Base-by-base conservation (phyloP, 1,140 invertebrate genomes). In the Dendrolimus kikuchii region DNA sequence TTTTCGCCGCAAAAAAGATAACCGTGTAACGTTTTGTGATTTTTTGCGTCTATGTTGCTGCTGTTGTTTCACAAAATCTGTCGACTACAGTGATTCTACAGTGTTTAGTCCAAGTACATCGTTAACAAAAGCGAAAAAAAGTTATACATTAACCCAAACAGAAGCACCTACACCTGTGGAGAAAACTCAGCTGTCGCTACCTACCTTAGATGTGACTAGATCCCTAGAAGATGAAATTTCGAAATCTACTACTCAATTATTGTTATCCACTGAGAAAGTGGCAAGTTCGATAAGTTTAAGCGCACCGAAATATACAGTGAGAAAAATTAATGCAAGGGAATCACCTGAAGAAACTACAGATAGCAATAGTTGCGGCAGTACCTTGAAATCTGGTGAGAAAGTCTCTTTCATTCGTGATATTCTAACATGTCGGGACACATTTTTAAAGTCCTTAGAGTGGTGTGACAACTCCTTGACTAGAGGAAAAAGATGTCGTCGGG, bases 381-480 rank as follows among this genome's bases (percentile, higher is more conserved):
- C 68, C 5, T 37, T 76, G 8, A 74, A 66, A 72, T 71, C 64
- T 65, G 83, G 81, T 86, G 83, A 86, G 81, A 83, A 76, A 71
- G 59, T 54, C 45, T 77, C 76, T 50, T 83, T 84, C 69, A 77
- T 84, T 64, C 73, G 70, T 40, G 81, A 84, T 40, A 66, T 86
- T 5, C 53, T 81, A 53, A 65, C 68, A 38, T 81, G 70, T 60
- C 64, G 75, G 42, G 81, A 85, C 47, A 55, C 75, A 39, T 85
- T 85, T 55, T 50, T 85, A 46, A 77, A 71, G 44, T 81, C 81
- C n/a, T 57, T 86, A 56, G 83, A 86, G 57, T 84, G 81, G 76
- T 83, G 72, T 59, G 83, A 86, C 48, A 86, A 86, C 56, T 83
- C 83, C 3, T 65, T 86, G 39, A 84, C 77, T 38, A 71, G 81